Percentiles rank a stretch among this genome's conserved stretches.
phyloP scores from a whole-genome alignment of 2,797 vertebrate species.

The Rhabdomys pumilio region DNA sequence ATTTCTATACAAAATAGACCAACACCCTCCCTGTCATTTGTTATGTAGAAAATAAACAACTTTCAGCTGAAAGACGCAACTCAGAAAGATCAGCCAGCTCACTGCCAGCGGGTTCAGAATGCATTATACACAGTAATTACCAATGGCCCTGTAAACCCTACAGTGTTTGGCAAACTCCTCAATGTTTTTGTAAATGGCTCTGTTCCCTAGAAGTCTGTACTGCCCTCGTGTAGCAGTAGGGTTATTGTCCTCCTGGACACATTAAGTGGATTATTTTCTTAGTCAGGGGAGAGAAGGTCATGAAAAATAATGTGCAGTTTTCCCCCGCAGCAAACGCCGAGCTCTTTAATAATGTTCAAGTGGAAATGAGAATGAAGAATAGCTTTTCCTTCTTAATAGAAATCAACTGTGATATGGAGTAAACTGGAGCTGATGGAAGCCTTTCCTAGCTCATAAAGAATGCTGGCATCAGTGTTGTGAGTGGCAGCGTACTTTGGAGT shows the following conservation, averaged over 20 bases:
- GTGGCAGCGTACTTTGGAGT: neutral
- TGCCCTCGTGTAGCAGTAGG: neutral
- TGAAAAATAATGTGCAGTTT: slow-evolving; percentile 58
- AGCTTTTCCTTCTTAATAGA: slow-evolving; percentile 56
- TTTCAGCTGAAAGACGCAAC: slow-evolving; percentile 58
- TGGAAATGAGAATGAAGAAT: slow-evolving; percentile 65
- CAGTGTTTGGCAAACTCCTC: slow-evolving; percentile 22
- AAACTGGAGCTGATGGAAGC: neutral
- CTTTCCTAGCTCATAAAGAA: slow-evolving; percentile 12
- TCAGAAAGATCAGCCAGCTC: slow-evolving; percentile 53
- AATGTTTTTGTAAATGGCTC: slow-evolving; percentile 62
- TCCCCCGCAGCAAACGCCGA: neutral
- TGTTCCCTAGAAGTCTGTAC: slow-evolving; percentile 42
- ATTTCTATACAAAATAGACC: slow-evolving; percentile 49
- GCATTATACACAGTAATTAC: slow-evolving; percentile 65
- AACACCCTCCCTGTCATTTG: slow-evolving; percentile 53
- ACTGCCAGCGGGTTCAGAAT: slow-evolving; percentile 42
- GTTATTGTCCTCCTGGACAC: slow-evolving; percentile 64
- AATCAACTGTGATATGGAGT: slow-evolving; percentile 36
- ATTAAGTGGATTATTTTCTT: slow-evolving; percentile 73
- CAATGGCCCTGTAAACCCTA: slow-evolving; percentile 24
- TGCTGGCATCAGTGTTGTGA: neutral
- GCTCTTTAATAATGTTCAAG: slow-evolving; percentile 56
- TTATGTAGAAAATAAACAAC: slow-evolving; percentile 67
- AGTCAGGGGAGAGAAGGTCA: slow-evolving; percentile 34